Conservation (phyloP, 2,113 vertebrate genomes). For the Sander lucioperca region DNA sequence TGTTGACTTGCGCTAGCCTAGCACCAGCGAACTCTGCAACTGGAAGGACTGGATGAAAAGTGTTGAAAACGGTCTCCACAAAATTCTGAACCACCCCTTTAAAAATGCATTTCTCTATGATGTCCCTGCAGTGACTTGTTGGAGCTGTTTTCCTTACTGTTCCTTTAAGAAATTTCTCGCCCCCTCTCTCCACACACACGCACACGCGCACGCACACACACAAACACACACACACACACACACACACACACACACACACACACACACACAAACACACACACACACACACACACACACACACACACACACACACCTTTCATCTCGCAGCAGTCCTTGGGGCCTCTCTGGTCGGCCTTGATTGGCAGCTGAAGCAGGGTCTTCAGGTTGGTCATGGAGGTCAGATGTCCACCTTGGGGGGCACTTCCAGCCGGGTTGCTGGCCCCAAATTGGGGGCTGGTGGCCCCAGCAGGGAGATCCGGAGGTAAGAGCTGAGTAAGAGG, state of each 20-base stretch:
- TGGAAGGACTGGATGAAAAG: too few relatives aligned
- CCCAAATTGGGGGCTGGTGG: constrained; percentile 84
- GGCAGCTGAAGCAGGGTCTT: constrained; percentile 87
- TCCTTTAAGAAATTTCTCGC: constrained; percentile 53
- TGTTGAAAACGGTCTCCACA: too few relatives aligned
- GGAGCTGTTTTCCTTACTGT: constrained; percentile 15
- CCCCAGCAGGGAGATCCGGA: constrained; percentile 83
- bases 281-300: constrained; percentile 11
- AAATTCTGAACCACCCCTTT: too few relatives aligned
- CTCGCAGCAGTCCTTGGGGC: constrained; percentile 84
- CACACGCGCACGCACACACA: too few relatives aligned
- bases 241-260: constrained; percentile 17
- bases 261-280: too few relatives aligned
- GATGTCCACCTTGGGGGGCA: constrained; percentile 79
- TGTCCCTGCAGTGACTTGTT: background rate
- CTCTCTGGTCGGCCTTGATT: constrained; percentile 85
- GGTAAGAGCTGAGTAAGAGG: constrained; percentile 84
- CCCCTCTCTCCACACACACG: background rate
- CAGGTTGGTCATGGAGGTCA: constrained; percentile 86
- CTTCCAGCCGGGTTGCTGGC: constrained; percentile 72
- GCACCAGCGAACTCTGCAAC: too few relatives aligned
- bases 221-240: background rate
- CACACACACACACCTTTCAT: constrained; percentile 82
- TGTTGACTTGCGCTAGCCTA: too few relatives aligned
- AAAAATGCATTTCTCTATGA: rapidly evolving